These are phyloP conservation scores for Enteromius anoplus DNA, from an alignment of 2,797 vertebrate genomes.

Conservation along the genomic window DNA sequence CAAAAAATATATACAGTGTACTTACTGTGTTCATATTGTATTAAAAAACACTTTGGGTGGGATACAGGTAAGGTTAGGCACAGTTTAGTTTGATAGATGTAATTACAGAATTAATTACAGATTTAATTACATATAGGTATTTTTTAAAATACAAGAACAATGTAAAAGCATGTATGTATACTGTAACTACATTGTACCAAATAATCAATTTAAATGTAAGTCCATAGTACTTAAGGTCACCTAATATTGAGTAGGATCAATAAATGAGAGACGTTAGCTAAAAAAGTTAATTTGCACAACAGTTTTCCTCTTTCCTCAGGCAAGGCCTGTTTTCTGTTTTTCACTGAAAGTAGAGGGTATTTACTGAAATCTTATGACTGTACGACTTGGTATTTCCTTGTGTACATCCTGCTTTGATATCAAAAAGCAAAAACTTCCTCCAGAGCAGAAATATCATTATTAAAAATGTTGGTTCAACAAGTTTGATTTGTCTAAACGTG, in stretches of 20 bases:
- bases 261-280: conserved; percentile 10
- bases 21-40: too few relatives aligned
- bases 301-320: not conserved
- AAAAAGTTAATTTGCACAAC: conserved; percentile 18
- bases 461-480: not conserved
- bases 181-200: not conserved
- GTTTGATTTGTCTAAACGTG: not conserved
- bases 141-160: not conserved
- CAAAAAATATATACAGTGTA: too few relatives aligned
- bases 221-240: not conserved
- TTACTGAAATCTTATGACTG: not conserved
- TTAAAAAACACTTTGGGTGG: too few relatives aligned
- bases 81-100: not conserved
- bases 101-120: not conserved
- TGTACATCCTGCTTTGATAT: conserved; percentile 34
- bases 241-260: not conserved
- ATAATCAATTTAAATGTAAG: not conserved
- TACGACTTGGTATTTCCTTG: conserved; percentile 34
- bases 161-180: not conserved
- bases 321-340: conserved; percentile 1
- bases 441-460: not conserved
- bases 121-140: not conserved
- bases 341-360: conserved; percentile 17
- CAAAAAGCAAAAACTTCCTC: conserved; percentile 1
- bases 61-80: not conserved